phyloP scores from a whole-genome alignment of 2,113 vertebrate genomes.

The Smithornis capensis region DNA sequence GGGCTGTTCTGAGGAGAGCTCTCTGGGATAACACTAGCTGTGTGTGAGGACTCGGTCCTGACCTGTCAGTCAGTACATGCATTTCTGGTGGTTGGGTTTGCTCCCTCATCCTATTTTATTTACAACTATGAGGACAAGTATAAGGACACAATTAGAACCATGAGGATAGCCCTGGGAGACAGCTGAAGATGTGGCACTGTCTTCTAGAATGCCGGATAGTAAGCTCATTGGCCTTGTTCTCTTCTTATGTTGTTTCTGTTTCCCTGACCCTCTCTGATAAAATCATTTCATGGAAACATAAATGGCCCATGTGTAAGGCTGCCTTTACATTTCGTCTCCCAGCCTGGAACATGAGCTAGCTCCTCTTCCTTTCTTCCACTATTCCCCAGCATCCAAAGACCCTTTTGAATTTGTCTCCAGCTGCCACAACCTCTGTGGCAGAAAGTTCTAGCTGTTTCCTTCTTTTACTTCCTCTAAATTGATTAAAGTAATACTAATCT shows the following conservation, averaged over 20 bases:
- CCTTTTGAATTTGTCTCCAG: background rate
- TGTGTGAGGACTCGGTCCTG: background rate
- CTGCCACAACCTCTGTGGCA: background rate
- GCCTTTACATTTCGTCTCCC: background rate
- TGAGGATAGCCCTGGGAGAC: background rate
- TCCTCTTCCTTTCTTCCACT: background rate
- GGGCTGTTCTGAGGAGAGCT: background rate
- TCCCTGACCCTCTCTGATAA: background rate
- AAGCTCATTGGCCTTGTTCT: background rate
- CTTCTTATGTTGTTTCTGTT: background rate
- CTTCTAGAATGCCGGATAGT: background rate
- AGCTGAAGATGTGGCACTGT: background rate
- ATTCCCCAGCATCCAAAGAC: background rate
- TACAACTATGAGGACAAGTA: background rate
- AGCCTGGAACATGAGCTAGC: background rate
- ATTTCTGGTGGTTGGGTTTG: background rate
- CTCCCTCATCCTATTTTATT: background rate
- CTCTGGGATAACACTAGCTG: background rate
- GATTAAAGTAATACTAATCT: background rate
- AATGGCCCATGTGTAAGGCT: background rate
- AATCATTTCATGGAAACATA: background rate
- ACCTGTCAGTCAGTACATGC: background rate
- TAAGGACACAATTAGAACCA: background rate
- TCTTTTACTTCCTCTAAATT: background rate
- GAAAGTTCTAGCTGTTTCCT: background rate